phyloP scores from a whole-genome alignment of 2,113 vertebrate genomes.

The Pantherophis guttatus region DNA sequence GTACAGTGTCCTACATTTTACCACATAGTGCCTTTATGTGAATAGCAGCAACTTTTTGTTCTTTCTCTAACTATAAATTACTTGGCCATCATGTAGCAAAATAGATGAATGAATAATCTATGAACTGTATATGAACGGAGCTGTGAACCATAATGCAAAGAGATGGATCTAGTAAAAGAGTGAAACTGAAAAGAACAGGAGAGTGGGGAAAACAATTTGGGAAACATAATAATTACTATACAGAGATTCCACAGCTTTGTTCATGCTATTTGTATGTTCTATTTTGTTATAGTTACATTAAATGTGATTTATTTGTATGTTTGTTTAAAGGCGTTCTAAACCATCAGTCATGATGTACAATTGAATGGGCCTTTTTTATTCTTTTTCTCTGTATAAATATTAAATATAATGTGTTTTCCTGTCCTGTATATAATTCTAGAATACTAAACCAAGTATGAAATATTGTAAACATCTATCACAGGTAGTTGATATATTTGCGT shows the following conservation, averaged over 20 bases:
- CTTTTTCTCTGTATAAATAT: neutral
- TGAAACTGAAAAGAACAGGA: neutral
- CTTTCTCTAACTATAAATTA: conserved; percentile 4
- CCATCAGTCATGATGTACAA: neutral
- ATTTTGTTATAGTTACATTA: neutral
- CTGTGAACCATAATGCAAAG: neutral
- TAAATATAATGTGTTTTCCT: neutral
- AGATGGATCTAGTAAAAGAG: neutral
- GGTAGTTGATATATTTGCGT: neutral
- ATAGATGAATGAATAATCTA: neutral
- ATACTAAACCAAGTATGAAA: neutral
- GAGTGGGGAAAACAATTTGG: neutral
- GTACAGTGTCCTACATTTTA: neutral
- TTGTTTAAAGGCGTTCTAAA: neutral
- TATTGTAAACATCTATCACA: neutral
- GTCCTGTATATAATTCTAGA: neutral
- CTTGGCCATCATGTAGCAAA: neutral
- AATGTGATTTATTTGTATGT: neutral
- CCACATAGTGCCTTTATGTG: neutral
- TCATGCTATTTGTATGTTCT: neutral
- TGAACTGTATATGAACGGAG: neutral
- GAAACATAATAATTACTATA: neutral
- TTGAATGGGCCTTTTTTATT: neutral
- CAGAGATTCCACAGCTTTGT: neutral
- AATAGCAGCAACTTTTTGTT: neutral